These are phyloP conservation scores for Zaprionus nigranus DNA, from an alignment of 1,140 invertebrate genomes.

Conservation along the genomic window DNA sequence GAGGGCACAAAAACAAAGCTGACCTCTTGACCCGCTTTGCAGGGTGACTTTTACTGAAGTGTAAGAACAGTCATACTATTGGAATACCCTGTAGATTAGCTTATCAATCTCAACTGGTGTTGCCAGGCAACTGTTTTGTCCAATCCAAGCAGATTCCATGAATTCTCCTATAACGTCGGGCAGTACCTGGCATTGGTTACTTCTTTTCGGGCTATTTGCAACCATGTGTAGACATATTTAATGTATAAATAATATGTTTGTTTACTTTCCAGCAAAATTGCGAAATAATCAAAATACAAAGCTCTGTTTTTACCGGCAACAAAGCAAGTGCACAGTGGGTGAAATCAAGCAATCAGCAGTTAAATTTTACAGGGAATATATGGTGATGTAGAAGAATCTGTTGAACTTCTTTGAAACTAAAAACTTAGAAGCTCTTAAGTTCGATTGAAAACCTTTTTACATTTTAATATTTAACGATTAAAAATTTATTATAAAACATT, in stretches of 20 bases:
- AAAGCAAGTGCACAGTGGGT: slow-evolving; percentile 10
- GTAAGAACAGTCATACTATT: neutral
- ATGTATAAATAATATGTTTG: slow-evolving; percentile 20
- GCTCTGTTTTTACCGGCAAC: slow-evolving; percentile 6
- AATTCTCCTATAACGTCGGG: neutral
- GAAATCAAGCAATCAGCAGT: neutral
- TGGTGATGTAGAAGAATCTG: too few species aligned
- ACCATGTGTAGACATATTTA: neutral
- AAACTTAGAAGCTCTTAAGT: too few species aligned
- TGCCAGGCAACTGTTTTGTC: slow-evolving; percentile 17
- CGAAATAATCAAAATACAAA: slow-evolving; percentile 34
- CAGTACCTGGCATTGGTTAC: slow-evolving; percentile 9
- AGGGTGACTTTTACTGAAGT: neutral
- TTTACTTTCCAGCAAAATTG: slow-evolving; percentile 10
- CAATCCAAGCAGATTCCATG: slow-evolving; percentile 10
- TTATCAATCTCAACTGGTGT: slow-evolving; percentile 1
- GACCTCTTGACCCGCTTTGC: slow-evolving; percentile 35
- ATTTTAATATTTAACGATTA: too few species aligned
- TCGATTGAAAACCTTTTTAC: too few species aligned
- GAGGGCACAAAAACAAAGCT: slow-evolving; percentile 28
- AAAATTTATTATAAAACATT: too few species aligned
- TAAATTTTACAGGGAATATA: neutral
- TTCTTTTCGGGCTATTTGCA: neutral
- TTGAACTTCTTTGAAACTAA: too few species aligned
- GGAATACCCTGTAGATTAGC: neutral